phyloP scores from a whole-genome alignment of 2,113 vertebrate genomes.

The Onychostoma macrolepis region DNA sequence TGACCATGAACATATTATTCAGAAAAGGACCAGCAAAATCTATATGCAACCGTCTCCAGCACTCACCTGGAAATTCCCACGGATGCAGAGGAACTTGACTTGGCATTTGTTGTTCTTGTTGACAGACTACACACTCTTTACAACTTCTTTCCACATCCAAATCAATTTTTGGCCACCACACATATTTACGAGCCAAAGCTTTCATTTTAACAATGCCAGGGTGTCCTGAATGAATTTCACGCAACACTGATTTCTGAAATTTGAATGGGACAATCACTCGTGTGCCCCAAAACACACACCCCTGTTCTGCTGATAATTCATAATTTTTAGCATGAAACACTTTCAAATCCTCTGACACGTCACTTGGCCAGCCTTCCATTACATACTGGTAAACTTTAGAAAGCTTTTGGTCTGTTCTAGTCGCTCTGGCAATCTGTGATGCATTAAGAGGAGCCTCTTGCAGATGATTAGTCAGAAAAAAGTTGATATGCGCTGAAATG shows the following conservation, averaged over 20 bases:
- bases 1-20: neutral
- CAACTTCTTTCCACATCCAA: neutral
- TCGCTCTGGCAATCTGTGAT: neutral
- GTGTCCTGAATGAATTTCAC: neutral
- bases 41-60: neutral
- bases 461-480: neutral
- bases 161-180: neutral
- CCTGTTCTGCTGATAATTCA: neutral
- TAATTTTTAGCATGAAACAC: neutral
- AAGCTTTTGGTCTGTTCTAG: neutral
- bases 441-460: neutral
- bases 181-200: neutral
- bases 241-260: neutral
- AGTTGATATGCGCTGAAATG: neutral
- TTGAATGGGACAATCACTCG: neutral
- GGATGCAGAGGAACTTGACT: neutral
- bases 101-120: neutral
- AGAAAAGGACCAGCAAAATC: neutral
- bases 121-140: neutral
- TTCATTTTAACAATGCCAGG: neutral
- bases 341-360: neutral
- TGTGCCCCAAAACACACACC: neutral
- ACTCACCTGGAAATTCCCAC: neutral
- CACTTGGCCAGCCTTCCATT: neutral
- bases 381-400: neutral